A percentile compares a stretch with the other conserved stretches of the same genome.
Conservation (phyloP, 1,140 invertebrate genomes). For the Drosophila insularis region DNA sequence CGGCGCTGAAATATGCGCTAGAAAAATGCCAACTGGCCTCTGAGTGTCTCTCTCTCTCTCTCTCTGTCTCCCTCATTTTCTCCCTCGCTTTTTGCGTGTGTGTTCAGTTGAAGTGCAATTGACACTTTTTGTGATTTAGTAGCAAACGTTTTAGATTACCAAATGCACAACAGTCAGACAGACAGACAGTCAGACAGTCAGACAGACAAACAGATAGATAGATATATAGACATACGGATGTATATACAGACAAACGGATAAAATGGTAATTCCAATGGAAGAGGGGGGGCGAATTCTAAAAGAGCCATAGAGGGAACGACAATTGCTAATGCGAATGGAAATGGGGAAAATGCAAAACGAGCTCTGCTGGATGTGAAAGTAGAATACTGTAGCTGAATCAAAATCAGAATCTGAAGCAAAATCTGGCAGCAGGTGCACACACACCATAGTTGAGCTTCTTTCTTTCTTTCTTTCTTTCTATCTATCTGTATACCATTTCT, state of each 20-base stretch:
- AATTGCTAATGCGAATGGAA: conserved; percentile 53
- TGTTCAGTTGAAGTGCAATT: conserved; percentile 52
- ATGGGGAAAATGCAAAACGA: conserved; percentile 29
- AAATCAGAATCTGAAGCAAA: not conserved
- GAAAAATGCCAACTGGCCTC: conserved; percentile 29
- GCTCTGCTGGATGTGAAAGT: conserved; percentile 8
- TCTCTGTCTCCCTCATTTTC: not conserved
- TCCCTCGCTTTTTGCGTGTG: not conserved
- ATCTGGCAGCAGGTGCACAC: conserved; percentile 45
- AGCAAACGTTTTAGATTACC: conserved; percentile 57
- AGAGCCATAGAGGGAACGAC: conserved; percentile 22
- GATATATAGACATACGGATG: not conserved
- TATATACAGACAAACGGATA: not conserved
- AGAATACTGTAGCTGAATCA: not conserved
- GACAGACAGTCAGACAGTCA: conserved; percentile 8
- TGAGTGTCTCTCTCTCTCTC: not conserved
- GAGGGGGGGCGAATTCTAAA: not conserved
- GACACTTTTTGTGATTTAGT: conserved; percentile 66
- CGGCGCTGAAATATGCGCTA: conserved; percentile 34
- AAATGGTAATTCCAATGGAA: not conserved
- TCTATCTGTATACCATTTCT: not conserved
- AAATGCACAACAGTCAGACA: conserved; percentile 40
- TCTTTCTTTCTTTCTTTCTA: conserved; percentile 5
- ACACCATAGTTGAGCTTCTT: conserved; percentile 12
- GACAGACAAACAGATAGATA: no score